Evolutionary conservation across 2,888 invertebrate species (phyloP), one percentile per base, ranked within the genome.

Genomic region (Antitype chi): DNA sequence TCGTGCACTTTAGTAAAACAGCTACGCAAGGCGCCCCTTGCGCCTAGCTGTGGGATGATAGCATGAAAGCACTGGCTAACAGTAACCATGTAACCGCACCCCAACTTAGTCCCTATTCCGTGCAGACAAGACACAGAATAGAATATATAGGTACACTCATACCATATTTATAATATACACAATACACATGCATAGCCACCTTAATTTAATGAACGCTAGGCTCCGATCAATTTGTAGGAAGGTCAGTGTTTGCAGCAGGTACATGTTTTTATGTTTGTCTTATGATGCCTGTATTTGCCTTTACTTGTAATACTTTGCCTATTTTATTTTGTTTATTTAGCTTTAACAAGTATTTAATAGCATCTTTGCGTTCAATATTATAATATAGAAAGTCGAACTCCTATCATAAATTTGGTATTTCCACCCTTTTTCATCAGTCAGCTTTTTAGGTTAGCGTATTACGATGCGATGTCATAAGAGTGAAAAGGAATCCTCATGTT

Each of bases 121-220:
- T 72, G 17, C 25, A 55, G 7, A 32, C 23, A 25, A 68, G 55
- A 11, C 9, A 17, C 17, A n/a, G n/a, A 20, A 43, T 17, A 17
- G n/a, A 57, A 60, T n/a, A 52, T 9, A 52, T 3, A n/a, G 28
- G n/a, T 52, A 64, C 53, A 20, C 32, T 9, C 43, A 15, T 43
- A 70, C 28, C 32, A 47, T 70, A 59, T 47, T 15, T 43, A 59
- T 78, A 38, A 20, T 55, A 72, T 68, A 25, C 47, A 69, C 4
- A 32, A 47, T 20, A n/a, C 59, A 28, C 28, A 32, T 66, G 53
- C n/a, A 80, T 32, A 57, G 25, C 63, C 20, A 68, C 25, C 64
- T 59, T 81, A 75, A 76, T 70, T 80, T 70, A 82, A 82, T 82
- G 76, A 76, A 55, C 77, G 66, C 55, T 25, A 52, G 53, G 28